Evolutionary conservation across 2,797 vertebrate genomes (phyloP), one percentile per base, ranked within the genome.

Genomic region (Arctocebus calabarensis): DNA sequence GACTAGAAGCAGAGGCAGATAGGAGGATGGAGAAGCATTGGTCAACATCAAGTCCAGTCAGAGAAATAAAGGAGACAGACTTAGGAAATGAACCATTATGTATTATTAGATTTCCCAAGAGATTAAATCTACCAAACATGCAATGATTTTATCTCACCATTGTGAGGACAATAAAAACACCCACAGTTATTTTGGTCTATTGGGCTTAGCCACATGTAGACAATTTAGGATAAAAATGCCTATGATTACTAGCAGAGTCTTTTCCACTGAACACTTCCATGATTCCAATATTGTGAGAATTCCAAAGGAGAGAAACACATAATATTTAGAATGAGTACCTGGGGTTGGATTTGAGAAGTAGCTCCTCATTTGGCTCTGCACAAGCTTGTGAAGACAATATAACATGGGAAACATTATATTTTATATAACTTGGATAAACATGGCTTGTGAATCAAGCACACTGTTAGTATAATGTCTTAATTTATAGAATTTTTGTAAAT

Each of bases 401-500:
- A 84, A 66, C 73, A 86, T 79, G 59, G 19, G 32, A 84, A 92
- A 75, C 70, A 75, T 43, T 89, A 20, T 45, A 71, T 90, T 90
- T 94, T 82, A 45, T 40, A 32, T 83, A 52, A 89, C 43, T 88
- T 93, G 59, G 88, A 66, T 20, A 74, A 95, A 68, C 43, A 27
- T 79, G 81, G 8, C 52, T 87, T 90, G 40, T 34, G 68, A 78
- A 74, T 61, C 45, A 94, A 93, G 25, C n/a, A 83, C 37, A 64
- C 73, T 32, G 87, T 97, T 84, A 85, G 48, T 59, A 8, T 43
- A 74, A 81, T 66, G 71, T 68, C 59, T 95, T 27, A 22, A 64
- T 83, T 97, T 90, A 91, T 66, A 92, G 71, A 70, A 92, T 81
- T 75, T 43, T 8, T 55, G 45, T 83, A 93, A 95, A 87, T 87